phyloP scores from a whole-genome alignment of 2,113 vertebrate species.

The Elachura formosa region DNA sequence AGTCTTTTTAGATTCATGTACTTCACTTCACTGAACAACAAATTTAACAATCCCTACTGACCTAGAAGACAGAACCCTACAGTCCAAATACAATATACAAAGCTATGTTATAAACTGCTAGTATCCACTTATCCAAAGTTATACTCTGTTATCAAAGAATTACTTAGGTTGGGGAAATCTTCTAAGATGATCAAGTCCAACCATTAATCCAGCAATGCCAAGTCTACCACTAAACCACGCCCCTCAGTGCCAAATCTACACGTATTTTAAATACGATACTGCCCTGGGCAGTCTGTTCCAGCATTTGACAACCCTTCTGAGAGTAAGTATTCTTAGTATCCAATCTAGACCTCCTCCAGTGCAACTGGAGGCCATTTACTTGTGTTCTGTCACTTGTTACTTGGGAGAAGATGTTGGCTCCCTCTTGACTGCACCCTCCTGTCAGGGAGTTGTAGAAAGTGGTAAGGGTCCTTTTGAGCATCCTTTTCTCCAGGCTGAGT shows the following conservation, averaged over 20 bases:
- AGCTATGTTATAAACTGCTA: not conserved
- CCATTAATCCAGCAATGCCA: not conserved
- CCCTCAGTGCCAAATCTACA: not conserved
- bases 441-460: rapidly evolving
- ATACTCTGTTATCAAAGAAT: not conserved
- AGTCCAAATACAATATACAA: not conserved
- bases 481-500: not conserved
- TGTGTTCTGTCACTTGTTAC: not conserved
- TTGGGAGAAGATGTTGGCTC: not conserved
- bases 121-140: not conserved
- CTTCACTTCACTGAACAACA: not conserved
- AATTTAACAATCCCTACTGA: not conserved
- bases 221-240: not conserved
- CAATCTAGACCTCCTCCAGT: no score
- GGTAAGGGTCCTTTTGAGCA: rapidly evolving
- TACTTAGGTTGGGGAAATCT: not conserved
- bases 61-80: not conserved
- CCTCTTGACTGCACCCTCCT: not conserved
- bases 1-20: not conserved
- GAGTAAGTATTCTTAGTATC: not conserved
- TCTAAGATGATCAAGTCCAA: not conserved
- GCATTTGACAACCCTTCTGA: not conserved
- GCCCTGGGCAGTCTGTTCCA: not conserved
- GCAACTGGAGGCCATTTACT: not conserved
- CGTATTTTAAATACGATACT: not conserved